Evolutionary conservation across 1,140 invertebrate genomes (phyloP).

Genomic region (Alviniconcha marisindica): DNA sequence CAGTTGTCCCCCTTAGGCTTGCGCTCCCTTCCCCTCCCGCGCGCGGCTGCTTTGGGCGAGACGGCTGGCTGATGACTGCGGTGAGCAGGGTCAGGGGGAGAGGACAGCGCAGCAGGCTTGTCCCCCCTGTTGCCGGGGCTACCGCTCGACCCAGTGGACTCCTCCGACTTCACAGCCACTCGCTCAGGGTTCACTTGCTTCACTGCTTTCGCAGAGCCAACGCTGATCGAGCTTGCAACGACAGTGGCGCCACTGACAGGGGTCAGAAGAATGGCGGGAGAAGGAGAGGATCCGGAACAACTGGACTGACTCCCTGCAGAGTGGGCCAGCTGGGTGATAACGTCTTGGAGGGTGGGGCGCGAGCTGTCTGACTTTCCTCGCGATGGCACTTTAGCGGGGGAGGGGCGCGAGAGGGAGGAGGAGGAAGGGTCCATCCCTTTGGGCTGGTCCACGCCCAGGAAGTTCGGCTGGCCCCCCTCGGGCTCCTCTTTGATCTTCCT

Average conservation of each 20-base stretch:
- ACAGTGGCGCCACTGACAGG: background rate
- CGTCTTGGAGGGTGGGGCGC: slow-evolving; percentile 41
- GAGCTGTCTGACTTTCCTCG: slow-evolving; percentile 39
- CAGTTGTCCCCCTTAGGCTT: slow-evolving; percentile 28
- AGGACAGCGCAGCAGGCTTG: background rate
- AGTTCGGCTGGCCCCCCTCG: slow-evolving; percentile 2
- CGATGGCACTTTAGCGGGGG: slow-evolving; percentile 21
- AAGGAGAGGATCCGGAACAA: background rate
- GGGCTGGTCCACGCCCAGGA: slow-evolving; percentile 20
- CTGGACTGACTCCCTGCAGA: slow-evolving; percentile 7
- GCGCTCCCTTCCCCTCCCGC: slow-evolving; percentile 19
- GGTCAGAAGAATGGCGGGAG: background rate
- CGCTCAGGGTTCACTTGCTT: background rate
- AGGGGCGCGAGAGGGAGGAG: background rate
- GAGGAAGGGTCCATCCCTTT: background rate
- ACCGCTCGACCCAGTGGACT: background rate
- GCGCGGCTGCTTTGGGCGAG: background rate
- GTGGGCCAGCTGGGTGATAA: slow-evolving; percentile 40
- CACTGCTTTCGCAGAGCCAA: background rate
- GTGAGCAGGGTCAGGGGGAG: slow-evolving; percentile 5
- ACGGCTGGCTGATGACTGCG: background rate
- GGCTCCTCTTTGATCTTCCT: slow-evolving; percentile 24
- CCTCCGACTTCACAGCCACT: slow-evolving; percentile 3
- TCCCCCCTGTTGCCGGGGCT: background rate
- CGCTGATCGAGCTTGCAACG: background rate